A percentile compares a stretch with the other conserved stretches of the same genome.
Conservation (phyloP, 2,797 vertebrate genomes). For the Sciaenops ocellatus region DNA sequence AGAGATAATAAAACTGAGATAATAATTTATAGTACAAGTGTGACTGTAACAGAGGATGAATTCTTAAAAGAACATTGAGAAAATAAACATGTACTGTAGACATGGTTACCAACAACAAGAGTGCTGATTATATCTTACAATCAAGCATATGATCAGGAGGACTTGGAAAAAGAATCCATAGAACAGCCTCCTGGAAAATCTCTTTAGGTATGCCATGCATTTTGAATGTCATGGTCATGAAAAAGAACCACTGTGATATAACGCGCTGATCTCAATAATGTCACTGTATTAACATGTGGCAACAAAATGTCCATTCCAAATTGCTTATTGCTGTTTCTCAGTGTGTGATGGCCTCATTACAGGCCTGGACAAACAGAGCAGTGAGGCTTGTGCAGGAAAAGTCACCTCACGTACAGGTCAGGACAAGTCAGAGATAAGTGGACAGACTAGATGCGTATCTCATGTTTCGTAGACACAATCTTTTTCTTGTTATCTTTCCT, state of each 20-base stretch:
- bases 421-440: constrained; percentile 9
- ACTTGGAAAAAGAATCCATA: not conserved
- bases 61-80: not conserved
- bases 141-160: not conserved
- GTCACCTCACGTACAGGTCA: not conserved
- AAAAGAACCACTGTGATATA: not conserved
- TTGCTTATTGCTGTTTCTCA: not conserved
- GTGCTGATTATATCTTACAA: not conserved
- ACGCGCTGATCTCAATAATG: not conserved
- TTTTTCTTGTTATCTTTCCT: not conserved
- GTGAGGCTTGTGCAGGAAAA: constrained; percentile 1
- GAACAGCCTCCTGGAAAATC: not conserved
- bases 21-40: not conserved
- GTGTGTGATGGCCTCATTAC: not conserved
- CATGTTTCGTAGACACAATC: not conserved
- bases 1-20: too few species aligned
- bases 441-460: constrained; percentile 25
- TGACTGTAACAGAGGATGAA: not conserved
- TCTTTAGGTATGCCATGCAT: not conserved
- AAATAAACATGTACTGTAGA: not conserved
- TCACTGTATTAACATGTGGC: not conserved
- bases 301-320: not conserved
- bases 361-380: constrained; percentile 4
- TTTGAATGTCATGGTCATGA: not conserved
- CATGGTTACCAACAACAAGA: not conserved